phyloP scores from a whole-genome alignment of 2,888 invertebrate species.

The Metopia argyrocephala region DNA sequence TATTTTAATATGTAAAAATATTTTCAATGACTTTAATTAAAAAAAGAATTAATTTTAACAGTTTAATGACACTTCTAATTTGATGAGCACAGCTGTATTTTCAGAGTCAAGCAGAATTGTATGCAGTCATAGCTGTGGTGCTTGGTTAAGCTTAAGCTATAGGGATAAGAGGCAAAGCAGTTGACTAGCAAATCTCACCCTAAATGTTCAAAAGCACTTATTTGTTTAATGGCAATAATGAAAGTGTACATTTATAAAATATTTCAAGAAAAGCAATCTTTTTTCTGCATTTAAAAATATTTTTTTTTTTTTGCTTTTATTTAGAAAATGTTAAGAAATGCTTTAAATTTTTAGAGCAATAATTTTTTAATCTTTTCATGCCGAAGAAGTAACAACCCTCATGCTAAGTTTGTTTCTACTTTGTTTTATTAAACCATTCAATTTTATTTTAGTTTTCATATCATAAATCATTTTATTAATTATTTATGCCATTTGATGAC shows the following conservation, averaged over 20 bases:
- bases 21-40: too few relatives aligned
- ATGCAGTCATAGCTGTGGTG: too few relatives aligned
- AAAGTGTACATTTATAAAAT: constrained; percentile 21
- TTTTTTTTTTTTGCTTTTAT: neutral
- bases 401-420: neutral
- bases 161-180: constrained; percentile 4
- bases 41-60: too few relatives aligned
- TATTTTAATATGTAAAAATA: too few relatives aligned
- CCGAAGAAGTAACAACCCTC: neutral
- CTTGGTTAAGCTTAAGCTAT: constrained; percentile 8
- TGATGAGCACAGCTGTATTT: too few relatives aligned
- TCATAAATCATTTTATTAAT: constrained; percentile 25
- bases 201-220: neutral
- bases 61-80: too few relatives aligned
- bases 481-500: constrained; percentile 1
- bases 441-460: neutral
- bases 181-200: constrained; percentile 5
- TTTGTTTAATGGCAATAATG: constrained; percentile 31
- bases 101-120: too few relatives aligned
- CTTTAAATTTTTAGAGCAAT: neutral
- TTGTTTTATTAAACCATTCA: neutral
- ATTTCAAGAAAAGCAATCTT: too few relatives aligned
- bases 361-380: too few relatives aligned
- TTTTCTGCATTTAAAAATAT: too few relatives aligned
- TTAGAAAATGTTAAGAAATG: neutral